Conservation (phyloP, 2,113 vertebrate genomes). For the Chaetura pelagica region DNA sequence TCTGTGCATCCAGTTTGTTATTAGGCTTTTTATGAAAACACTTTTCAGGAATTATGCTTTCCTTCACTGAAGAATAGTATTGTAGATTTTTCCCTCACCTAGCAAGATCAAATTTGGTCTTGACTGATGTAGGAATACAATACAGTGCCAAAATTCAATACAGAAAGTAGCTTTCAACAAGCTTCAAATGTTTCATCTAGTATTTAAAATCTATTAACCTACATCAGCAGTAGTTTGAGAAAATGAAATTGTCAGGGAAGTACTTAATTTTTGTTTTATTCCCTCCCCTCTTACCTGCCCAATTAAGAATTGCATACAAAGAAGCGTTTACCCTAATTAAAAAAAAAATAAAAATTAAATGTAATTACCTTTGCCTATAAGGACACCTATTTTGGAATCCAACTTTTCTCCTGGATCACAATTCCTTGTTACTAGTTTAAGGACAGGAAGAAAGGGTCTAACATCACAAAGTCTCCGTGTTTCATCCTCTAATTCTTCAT, state of each 20-base stretch:
- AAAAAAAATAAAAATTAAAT: too few species aligned
- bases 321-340: background rate
- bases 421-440: constrained; percentile 91
- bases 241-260: background rate
- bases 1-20: background rate
- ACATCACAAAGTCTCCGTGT: constrained; percentile 92
- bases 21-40: background rate
- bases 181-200: background rate
- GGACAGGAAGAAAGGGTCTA: constrained; percentile 94
- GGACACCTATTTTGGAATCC: constrained; percentile 96
- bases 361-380: constrained; percentile 93
- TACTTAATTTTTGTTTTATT: background rate
- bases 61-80: background rate
- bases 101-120: background rate
- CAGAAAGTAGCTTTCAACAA: background rate
- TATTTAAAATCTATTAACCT: background rate
- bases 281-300: background rate
- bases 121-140: background rate
- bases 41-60: background rate
- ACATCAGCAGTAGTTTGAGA: background rate
- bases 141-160: background rate
- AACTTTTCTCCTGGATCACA: constrained; percentile 93
- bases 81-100: background rate
- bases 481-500: constrained; percentile 96
- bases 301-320: background rate